A percentile compares a stretch with the other conserved stretches of the same genome.
phyloP scores from a whole-genome alignment of 2,888 invertebrate species.

The Drosophila phalerata region DNA sequence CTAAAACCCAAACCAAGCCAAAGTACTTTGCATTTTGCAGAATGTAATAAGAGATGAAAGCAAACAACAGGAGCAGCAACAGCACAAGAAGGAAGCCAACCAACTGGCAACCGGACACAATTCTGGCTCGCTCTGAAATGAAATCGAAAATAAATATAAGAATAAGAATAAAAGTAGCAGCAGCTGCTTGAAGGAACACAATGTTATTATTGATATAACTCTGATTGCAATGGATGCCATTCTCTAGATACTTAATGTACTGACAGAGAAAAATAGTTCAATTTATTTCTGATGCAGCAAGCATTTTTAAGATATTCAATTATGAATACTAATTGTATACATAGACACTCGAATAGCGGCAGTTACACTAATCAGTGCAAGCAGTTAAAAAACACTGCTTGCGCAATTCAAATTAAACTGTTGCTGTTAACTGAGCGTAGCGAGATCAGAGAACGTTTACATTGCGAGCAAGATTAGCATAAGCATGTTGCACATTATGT shows the following conservation, averaged over 20 bases:
- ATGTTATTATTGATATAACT: slow-evolving; percentile 55
- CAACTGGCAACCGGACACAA: slow-evolving; percentile 47
- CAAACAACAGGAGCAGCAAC: slow-evolving; percentile 46
- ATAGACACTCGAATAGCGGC: not conserved
- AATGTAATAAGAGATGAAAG: slow-evolving; percentile 74
- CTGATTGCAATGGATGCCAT: slow-evolving; percentile 24
- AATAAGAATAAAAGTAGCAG: slow-evolving; percentile 29
- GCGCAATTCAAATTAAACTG: not conserved
- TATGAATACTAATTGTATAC: slow-evolving; percentile 11
- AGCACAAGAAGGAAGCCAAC: slow-evolving; percentile 11
- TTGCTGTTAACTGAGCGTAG: not conserved
- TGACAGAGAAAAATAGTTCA: not conserved
- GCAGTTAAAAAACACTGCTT: not conserved
- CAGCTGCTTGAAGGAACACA: slow-evolving; percentile 60
- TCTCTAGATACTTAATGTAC: slow-evolving; percentile 8
- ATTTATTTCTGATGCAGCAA: slow-evolving; percentile 6
- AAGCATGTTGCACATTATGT: not conserved
- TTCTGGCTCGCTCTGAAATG: slow-evolving; percentile 24
- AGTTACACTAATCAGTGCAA: slow-evolving; percentile 3
- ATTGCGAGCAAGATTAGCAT: not conserved
- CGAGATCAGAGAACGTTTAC: not conserved
- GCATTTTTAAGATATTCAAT: slow-evolving; percentile 2
- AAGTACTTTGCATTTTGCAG: slow-evolving; percentile 73
- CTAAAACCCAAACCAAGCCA: slow-evolving; percentile 17
- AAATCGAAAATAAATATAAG: slow-evolving; percentile 36